Conservation (phyloP, 1,140 invertebrate species). For the Heliconius eleuchia region DNA sequence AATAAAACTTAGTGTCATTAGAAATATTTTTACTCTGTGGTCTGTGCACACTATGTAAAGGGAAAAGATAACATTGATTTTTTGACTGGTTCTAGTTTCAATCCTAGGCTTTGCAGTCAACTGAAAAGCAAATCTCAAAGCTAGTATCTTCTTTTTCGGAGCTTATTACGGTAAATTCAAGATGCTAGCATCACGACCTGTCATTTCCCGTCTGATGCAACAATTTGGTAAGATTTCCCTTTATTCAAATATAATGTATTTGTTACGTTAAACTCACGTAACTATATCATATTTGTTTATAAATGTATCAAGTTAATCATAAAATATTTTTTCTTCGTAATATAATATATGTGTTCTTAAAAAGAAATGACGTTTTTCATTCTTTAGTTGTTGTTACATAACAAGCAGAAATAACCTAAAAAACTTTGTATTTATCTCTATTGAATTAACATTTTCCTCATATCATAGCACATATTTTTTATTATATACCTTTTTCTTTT, state of each 20-base stretch:
- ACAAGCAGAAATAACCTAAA: constrained; percentile 24
- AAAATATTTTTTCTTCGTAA: neutral
- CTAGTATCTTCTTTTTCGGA: neutral
- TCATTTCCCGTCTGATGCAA: constrained; percentile 56
- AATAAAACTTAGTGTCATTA: neutral
- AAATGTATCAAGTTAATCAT: neutral
- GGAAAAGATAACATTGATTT: constrained; percentile 20
- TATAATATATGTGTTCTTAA: neutral
- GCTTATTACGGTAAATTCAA: constrained; percentile 23
- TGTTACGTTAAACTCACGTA: neutral
- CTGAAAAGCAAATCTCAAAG: neutral
- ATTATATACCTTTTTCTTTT: neutral
- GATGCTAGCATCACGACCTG: constrained; percentile 54
- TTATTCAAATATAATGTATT: neutral
- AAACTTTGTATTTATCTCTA: constrained; percentile 9
- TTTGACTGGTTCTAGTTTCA: neutral
- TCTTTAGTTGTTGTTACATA: constrained; percentile 29
- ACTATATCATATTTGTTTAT: neutral
- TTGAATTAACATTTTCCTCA: neutral
- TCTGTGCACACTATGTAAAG: neutral
- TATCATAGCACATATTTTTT: neutral
- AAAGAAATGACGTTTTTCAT: neutral
- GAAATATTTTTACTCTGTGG: neutral
- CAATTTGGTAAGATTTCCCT: constrained; percentile 40
- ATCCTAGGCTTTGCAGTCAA: neutral